A percentile compares a stretch with the other conserved stretches of the same genome.
These are phyloP conservation scores for Drosophila anceps DNA, from an alignment of 2,888 invertebrate species.

Conservation along the genomic window DNA sequence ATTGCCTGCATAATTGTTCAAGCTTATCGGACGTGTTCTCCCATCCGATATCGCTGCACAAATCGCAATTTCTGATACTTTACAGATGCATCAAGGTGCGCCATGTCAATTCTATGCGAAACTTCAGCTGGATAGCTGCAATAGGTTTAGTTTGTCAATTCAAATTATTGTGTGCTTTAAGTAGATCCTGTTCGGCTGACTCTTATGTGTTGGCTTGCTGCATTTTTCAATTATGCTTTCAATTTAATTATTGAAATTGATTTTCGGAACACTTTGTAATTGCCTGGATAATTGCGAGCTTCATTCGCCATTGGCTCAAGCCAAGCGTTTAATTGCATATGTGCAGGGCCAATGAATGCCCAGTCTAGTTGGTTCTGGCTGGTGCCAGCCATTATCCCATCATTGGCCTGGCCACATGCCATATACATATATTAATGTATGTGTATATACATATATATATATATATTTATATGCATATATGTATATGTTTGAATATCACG, in stretches of 20 bases:
- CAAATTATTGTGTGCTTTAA: no score
- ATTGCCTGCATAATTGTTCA: conserved; percentile 50
- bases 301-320: conserved; percentile 12
- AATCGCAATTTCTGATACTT: conserved; percentile 2
- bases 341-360: conserved; percentile 37
- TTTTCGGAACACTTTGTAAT: conserved; percentile 19
- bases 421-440: neutral
- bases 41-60: conserved; percentile 5
- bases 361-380: conserved; percentile 2
- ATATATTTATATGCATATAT: neutral
- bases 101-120: neutral
- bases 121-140: neutral
- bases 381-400: conserved; percentile 31
- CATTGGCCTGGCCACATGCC: conserved; percentile 17
- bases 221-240: neutral
- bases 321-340: conserved; percentile 40
- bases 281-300: conserved; percentile 28
- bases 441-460: neutral
- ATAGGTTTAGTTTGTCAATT: neutral
- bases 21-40: conserved; percentile 16
- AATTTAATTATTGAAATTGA: neutral
- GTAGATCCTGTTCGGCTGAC: no score
- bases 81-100: neutral
- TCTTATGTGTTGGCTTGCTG: neutral
- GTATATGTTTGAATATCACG: conserved; percentile 9